A percentile compares a stretch with the other conserved stretches of the same genome.
phyloP scores from a whole-genome alignment of 2,888 invertebrate genomes.

The Drosophila borborema region DNA sequence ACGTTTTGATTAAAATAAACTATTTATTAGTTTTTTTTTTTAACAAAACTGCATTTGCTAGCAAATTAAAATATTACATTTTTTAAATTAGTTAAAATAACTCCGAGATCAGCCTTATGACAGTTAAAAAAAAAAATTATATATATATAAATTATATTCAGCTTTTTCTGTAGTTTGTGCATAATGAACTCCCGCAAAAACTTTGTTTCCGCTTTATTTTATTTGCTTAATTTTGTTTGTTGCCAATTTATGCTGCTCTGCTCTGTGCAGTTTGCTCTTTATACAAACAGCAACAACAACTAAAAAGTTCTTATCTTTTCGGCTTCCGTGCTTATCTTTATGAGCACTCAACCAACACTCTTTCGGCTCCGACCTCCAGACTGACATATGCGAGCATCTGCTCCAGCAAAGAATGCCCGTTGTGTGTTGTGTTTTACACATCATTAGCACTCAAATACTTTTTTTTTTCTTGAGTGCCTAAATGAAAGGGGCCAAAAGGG shows the following conservation, averaged over 20 bases:
- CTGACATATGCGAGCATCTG: conserved; percentile 49
- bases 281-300: conserved; percentile 5
- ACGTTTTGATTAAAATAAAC: no score
- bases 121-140: no score
- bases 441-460: conserved; percentile 58
- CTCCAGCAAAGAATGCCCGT: conserved; percentile 32
- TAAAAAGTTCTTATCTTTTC: conserved; percentile 42
- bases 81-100: no score
- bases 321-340: conserved; percentile 59
- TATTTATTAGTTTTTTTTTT: no score
- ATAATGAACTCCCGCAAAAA: neutral
- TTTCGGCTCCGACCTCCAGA: conserved; percentile 35
- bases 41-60: no score
- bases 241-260: conserved; percentile 33
- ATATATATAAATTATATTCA: no score
- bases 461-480: conserved; percentile 16
- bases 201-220: neutral
- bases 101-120: no score
- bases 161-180: neutral
- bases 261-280: conserved; percentile 20
- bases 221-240: neutral
- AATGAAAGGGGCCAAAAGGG: conserved; percentile 19
- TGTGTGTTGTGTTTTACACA: conserved; percentile 61
- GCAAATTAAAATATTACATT: no score
- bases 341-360: conserved; percentile 43